These are phyloP conservation scores for Notamacropus eugenii DNA, from an alignment of 2,797 vertebrate species.

Conservation along the genomic window DNA sequence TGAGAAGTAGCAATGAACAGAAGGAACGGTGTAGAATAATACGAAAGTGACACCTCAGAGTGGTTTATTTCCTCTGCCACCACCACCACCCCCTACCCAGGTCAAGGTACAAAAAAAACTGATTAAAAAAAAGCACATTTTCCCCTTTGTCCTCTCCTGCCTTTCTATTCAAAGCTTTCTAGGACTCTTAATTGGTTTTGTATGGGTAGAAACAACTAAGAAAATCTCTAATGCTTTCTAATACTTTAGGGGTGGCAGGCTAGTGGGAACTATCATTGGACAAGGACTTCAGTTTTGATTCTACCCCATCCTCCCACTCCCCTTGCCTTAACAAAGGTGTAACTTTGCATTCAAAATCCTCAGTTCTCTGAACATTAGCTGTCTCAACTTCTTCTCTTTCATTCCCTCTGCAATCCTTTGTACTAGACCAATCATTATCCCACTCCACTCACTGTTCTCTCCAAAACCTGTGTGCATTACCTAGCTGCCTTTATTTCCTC, in stretches of 20 bases:
- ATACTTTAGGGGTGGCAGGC: neutral
- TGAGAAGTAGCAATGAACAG: neutral
- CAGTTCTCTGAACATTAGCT: neutral
- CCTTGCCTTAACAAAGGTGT: neutral
- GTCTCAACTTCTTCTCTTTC: neutral
- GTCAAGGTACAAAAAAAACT: neutral
- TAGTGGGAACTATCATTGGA: neutral
- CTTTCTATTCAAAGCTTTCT: neutral
- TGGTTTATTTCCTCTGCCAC: neutral
- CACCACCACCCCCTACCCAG: neutral
- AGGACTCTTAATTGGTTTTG: neutral
- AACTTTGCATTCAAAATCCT: neutral
- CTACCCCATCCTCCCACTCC: neutral
- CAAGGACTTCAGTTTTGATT: neutral
- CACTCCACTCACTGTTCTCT: neutral
- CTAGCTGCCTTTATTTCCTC: neutral
- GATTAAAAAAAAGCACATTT: neutral
- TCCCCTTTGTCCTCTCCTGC: neutral
- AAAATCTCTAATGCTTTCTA: neutral
- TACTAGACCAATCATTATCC: neutral
- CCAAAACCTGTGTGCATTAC: neutral
- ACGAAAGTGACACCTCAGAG: neutral
- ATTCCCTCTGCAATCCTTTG: neutral
- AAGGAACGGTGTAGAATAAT: neutral
- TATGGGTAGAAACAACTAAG: neutral